Percentiles rank a stretch among this genome's conserved stretches.
Conservation (phyloP, 2,113 vertebrate species). For the Balaeniceps rex region DNA sequence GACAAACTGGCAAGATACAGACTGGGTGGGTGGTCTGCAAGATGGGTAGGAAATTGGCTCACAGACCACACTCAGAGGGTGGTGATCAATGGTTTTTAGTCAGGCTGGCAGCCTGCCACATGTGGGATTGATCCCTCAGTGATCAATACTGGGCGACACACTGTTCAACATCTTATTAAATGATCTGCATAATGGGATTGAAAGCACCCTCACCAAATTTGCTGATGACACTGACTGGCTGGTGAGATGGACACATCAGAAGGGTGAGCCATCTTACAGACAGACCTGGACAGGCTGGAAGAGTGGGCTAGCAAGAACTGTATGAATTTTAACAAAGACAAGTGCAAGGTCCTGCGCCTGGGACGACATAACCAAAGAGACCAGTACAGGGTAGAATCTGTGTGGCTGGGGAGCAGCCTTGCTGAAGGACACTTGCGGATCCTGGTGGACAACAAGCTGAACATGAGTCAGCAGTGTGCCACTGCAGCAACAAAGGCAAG, state of each 20-base stretch:
- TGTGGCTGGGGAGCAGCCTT: background rate
- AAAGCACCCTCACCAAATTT: background rate
- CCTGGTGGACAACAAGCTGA: background rate
- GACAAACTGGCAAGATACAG: background rate
- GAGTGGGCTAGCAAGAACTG: background rate
- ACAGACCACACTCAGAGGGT: background rate
- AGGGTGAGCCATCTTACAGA: background rate
- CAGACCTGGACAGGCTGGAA: background rate
- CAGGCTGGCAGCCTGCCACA: background rate
- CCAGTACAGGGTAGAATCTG: background rate
- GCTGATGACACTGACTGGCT: background rate
- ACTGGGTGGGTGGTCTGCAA: background rate
- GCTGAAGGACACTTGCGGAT: background rate
- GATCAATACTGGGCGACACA: background rate
- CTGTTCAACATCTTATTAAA: background rate
- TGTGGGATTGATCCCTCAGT: background rate
- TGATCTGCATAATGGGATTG: background rate
- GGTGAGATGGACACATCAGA: background rate
- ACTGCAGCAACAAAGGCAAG: background rate
- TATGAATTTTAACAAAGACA: background rate
- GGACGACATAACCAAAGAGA: background rate
- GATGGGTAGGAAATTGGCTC: background rate
- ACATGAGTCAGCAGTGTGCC: background rate
- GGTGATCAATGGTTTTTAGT: background rate
- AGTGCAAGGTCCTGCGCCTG: background rate